phyloP scores from a whole-genome alignment of 1,140 invertebrate species.

The Drosophila kepulauana region DNA sequence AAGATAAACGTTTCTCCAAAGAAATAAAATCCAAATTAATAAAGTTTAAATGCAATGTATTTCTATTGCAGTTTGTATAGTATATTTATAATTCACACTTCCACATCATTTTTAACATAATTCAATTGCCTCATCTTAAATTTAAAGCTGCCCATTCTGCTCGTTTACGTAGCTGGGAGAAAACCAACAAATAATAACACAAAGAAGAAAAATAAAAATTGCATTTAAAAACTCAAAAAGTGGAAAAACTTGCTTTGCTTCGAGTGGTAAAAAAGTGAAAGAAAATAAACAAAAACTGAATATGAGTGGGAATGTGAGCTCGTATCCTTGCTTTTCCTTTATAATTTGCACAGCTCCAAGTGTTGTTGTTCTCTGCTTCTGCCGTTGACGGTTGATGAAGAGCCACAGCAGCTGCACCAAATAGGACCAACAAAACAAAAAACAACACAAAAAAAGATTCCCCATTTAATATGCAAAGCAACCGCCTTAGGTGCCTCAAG shows the following conservation, averaged over 20 bases:
- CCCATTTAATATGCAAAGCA: slow-evolving; percentile 57
- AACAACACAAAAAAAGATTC: slow-evolving; percentile 19
- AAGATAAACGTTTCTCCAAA: background rate
- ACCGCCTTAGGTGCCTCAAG: slow-evolving; percentile 56
- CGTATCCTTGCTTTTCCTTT: slow-evolving; percentile 60
- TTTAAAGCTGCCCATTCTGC: slow-evolving; percentile 5
- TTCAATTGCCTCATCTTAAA: background rate
- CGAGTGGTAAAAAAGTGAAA: slow-evolving; percentile 39
- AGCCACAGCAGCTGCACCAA: slow-evolving; percentile 45
- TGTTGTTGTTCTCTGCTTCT: slow-evolving; percentile 37
- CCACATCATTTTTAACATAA: background rate
- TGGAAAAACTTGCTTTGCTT: slow-evolving; percentile 64
- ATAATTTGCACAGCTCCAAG: slow-evolving; percentile 62
- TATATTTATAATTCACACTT: too few species aligned
- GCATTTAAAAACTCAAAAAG: slow-evolving; percentile 64
- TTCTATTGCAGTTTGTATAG: too few species aligned
- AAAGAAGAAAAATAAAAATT: slow-evolving; percentile 32
- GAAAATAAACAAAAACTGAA: slow-evolving; percentile 51
- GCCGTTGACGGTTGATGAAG: slow-evolving; percentile 68
- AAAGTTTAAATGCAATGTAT: too few species aligned
- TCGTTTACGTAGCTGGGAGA: slow-evolving; percentile 1
- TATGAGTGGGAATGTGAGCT: slow-evolving; percentile 46
- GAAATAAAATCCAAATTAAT: too few species aligned
- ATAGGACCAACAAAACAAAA: slow-evolving; percentile 14
- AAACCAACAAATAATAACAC: slow-evolving; percentile 6